Evolutionary conservation across 2,888 invertebrate genomes (phyloP), one percentile per base, ranked within the genome.

Genomic region (Leptogaster cylindrica): DNA sequence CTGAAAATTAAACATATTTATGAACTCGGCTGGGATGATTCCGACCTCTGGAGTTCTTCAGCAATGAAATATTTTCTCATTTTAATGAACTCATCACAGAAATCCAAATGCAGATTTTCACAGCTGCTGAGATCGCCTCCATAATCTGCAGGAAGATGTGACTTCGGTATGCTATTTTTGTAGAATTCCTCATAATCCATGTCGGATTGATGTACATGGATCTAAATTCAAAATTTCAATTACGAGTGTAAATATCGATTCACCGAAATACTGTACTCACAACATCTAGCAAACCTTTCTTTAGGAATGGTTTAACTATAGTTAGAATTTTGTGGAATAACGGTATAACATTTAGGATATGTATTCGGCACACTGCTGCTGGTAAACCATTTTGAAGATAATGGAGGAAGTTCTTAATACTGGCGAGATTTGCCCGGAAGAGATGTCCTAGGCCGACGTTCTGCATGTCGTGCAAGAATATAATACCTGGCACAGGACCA

Each of bases 341-440:
- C 0, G 85, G 82, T 70, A 82, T 82, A 0, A 82, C 81, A 75
- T 89, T 89, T 63, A 89, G 74, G 2, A 89, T 83, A 76, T 89
- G 88, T 44, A 89, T 87, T 0, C 83, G 85, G 72, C 84, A 84
- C 78, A 89, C 83, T 70, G 86, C 83, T 2, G 88, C 83, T 2
- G 89, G 88, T 76, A 87, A 75, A 12, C 84, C 88, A 73, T 89
- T 88, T 77, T 89, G 88, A 2, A 88, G 77, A 76, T 87, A 89
- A 68, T 83, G 82, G 77, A 88, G 86, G 77, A 88, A 87, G 76
- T 85, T 85, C 58, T 84, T 83, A 0, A 89, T 78, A 0, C 84
- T 78, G 58, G 84, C 81, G 68, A 88, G 76, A 70, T 85, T 84
- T 31, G 87, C 80, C 73, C 84, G 77, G 1, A 85, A 83, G 4